These are phyloP conservation scores for Doryteuthis pealeii DNA, from an alignment of 1,140 invertebrate genomes.

Conservation along the genomic window DNA sequence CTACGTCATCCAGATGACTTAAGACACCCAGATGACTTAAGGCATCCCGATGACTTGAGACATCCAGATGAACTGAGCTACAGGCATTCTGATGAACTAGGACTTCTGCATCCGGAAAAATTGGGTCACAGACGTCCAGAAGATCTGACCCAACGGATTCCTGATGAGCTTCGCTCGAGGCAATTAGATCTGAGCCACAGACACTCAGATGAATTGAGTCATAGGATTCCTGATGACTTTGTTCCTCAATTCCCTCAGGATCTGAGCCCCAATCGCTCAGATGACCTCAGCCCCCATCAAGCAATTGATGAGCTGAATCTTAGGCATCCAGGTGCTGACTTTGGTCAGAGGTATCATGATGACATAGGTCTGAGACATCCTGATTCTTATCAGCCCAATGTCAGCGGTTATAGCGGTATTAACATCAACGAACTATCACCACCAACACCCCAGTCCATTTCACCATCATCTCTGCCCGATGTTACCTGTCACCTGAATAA, in stretches of 20 bases:
- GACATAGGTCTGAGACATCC: neutral
- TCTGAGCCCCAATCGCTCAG: constrained; percentile 1
- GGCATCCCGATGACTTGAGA: neutral
- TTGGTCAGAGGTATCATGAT: constrained; percentile 6
- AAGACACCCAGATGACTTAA: constrained; percentile 1
- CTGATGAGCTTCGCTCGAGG: neutral
- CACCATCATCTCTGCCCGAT: neutral
- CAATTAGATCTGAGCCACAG: neutral
- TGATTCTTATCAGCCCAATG: constrained; percentile 2
- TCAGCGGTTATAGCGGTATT: neutral
- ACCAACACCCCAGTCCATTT: constrained; percentile 2
- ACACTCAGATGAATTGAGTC: neutral
- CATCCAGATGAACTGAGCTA: constrained; percentile 8
- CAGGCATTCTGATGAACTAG: neutral
- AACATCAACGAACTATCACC: constrained; percentile 9
- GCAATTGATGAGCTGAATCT: neutral
- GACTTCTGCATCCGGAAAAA: constrained; percentile 5
- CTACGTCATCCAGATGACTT: neutral
- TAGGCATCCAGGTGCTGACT: neutral
- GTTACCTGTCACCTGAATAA: constrained; percentile 20
- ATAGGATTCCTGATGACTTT: constrained; percentile 1
- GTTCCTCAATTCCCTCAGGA: constrained; percentile 3
- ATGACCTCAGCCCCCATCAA: neutral
- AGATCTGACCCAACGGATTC: neutral
- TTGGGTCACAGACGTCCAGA: constrained; percentile 1